Conservation (phyloP, 2,888 invertebrate genomes). For the Morinoia aosen region DNA sequence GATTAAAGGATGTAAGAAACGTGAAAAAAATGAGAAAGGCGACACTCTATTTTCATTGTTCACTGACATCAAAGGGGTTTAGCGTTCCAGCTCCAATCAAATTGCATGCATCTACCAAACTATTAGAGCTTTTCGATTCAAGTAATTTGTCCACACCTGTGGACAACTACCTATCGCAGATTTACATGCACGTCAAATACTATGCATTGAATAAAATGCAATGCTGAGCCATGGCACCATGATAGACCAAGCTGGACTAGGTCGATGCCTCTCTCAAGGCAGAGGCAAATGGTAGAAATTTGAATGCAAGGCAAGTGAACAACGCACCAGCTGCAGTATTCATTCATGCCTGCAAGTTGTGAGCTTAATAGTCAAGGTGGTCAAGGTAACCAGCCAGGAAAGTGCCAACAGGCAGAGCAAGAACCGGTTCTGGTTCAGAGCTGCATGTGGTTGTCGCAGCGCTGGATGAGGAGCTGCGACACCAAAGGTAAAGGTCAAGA, state of each 20-base stretch:
- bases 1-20: not conserved
- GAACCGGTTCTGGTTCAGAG: conserved; percentile 19
- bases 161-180: no score
- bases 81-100: not conserved
- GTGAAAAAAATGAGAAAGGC: not conserved
- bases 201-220: no score
- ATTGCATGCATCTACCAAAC: not conserved
- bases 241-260: not conserved
- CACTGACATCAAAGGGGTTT: no score
- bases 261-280: not conserved
- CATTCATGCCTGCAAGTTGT: conserved; percentile 15
- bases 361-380: conserved; percentile 36
- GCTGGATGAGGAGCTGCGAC: not conserved
- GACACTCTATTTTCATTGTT: not conserved
- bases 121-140: no score
- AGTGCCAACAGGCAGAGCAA: conserved; percentile 32
- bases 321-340: conserved; percentile 14
- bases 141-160: no score
- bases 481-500: conserved; percentile 27
- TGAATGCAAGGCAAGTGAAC: not conserved
- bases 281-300: not conserved
- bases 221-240: no score
- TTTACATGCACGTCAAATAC: no score
- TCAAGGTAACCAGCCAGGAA: conserved; percentile 40
- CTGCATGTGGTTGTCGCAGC: conserved; percentile 14